Evolutionary conservation across 2,797 vertebrate species (phyloP).

Genomic region (Liparis tanakae): DNA sequence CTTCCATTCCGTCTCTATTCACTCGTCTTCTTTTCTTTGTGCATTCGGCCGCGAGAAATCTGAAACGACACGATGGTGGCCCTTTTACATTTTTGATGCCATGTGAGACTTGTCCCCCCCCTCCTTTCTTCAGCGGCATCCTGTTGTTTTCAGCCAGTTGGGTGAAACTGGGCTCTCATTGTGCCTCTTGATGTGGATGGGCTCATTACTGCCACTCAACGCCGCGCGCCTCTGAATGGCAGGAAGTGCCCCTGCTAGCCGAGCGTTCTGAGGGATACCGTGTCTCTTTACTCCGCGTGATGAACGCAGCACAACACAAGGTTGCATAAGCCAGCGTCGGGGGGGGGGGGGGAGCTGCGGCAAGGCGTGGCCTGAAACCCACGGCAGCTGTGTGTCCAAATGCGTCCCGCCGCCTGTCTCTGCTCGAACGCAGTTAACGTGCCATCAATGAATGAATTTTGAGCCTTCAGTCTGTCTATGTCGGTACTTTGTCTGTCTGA

Average conservation of each 20-base stretch:
- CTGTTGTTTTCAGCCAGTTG: conserved; percentile 63
- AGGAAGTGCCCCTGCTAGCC: conserved; percentile 62
- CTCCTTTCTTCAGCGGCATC: conserved; percentile 41
- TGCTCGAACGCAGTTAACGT: conserved; percentile 8
- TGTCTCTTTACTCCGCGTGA: conserved; percentile 32
- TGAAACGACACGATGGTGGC: conserved; percentile 37
- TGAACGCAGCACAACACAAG: conserved; percentile 37
- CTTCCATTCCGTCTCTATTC: background rate
- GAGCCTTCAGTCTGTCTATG: conserved; percentile 32
- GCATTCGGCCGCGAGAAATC: conserved; percentile 38
- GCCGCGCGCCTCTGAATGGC: conserved; percentile 52
- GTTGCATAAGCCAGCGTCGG: conserved; percentile 29
- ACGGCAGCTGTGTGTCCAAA: conserved; percentile 38
- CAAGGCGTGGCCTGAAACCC: conserved; percentile 21
- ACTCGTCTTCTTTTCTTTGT: conserved; percentile 10
- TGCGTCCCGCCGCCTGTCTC: conserved; percentile 10
- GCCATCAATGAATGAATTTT: conserved; percentile 26
- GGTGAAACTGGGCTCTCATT: conserved; percentile 65
- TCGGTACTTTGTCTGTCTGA: conserved; percentile 32
- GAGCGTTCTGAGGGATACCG: conserved; percentile 53
- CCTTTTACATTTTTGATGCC: conserved; percentile 61
- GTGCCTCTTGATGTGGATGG: conserved; percentile 64
- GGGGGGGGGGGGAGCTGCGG: background rate
- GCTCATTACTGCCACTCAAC: conserved; percentile 59
- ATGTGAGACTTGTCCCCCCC: conserved; percentile 35